Evolutionary conservation across 2,113 vertebrate species (phyloP), one percentile per base, ranked within the genome.

Genomic region (Xenopus laevis): DNA sequence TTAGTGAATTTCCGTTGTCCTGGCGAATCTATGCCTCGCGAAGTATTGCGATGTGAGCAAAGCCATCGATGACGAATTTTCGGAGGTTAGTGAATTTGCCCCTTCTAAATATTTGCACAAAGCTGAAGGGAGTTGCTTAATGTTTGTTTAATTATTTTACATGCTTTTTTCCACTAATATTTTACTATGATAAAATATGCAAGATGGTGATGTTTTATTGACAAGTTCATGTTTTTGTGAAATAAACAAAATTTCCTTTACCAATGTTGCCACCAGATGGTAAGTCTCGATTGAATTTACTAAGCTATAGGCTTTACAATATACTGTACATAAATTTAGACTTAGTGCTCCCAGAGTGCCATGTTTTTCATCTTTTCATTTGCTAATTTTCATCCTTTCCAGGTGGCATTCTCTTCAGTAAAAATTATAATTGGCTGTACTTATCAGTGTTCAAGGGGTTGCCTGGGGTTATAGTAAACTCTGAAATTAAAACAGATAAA

Each of bases 381-480:
- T 86, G 74, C 77, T 82, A 76, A 84, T 84, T 87, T 81, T 62
- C 73, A 80, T 78, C 63, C 45, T 44, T 83, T 86, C 84, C 83
- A 86, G 79, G 79, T 82, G 68, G 76, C 86, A 89, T 82, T 83
- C 13, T 0, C 63, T 86, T 80, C 63, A 44, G 70, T 72, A 78
- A 81, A 84, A 87, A 68, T 78, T 75, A 71, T 86, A 87, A 88
- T 86, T 86, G 83, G 71, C 77, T 86, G 78, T 85, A 80, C 79
- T 86, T 83, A 80, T 81, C 82, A 83, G 58, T 74, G 79, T 67
- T 81, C 78, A 81, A 80, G 20, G 79, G 68, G 81, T 84, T 82
- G 82, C 79, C 80, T 84, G 65, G 72, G 81, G 85, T 86, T 84
- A 81, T 23, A 13, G 78, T 47, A 79, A 45, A 79, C 72, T 83